A percentile compares a stretch with the other conserved stretches of the same genome.
Conservation (phyloP, 2,888 invertebrate genomes). For the Drosophila nr. perissopoda region DNA sequence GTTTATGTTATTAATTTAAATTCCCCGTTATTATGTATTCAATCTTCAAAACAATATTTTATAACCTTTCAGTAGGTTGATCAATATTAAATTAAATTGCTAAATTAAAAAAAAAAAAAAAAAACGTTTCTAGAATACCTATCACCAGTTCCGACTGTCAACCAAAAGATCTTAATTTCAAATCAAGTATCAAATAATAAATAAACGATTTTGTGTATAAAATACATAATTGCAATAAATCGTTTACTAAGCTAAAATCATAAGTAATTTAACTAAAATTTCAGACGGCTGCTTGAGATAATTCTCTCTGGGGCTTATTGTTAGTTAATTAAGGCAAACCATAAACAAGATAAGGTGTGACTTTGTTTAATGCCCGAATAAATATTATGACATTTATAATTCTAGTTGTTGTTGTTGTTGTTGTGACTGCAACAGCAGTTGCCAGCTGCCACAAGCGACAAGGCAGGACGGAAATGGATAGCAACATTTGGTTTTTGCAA, state of each 20-base stretch:
- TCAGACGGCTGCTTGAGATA: constrained; percentile 4
- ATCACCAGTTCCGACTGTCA: background rate
- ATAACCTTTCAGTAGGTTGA: too few species aligned
- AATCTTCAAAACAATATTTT: too few species aligned
- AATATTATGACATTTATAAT: constrained; percentile 60
- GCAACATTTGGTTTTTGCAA: constrained; percentile 52
- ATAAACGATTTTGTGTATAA: background rate
- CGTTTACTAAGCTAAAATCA: background rate
- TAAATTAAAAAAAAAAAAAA: too few species aligned
- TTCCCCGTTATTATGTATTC: too few species aligned
- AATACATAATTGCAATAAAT: background rate
- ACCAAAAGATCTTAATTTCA: background rate
- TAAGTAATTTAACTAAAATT: constrained; percentile 12
- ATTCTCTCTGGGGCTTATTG: constrained; percentile 31
- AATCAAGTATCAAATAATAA: background rate
- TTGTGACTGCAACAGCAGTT: constrained; percentile 24
- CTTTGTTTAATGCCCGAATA: constrained; percentile 66
- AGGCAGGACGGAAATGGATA: constrained; percentile 23
- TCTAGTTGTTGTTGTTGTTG: constrained; percentile 28
- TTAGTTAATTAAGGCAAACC: constrained; percentile 54
- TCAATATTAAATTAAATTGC: too few species aligned
- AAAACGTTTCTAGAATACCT: background rate
- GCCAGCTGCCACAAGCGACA: constrained; percentile 33
- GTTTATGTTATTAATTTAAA: too few species aligned
- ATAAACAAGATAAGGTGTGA: constrained; percentile 66